Evolutionary conservation across 1,140 invertebrate genomes (phyloP), one percentile per base, ranked within the genome.

Genomic region (Antheraea mylitta): DNA sequence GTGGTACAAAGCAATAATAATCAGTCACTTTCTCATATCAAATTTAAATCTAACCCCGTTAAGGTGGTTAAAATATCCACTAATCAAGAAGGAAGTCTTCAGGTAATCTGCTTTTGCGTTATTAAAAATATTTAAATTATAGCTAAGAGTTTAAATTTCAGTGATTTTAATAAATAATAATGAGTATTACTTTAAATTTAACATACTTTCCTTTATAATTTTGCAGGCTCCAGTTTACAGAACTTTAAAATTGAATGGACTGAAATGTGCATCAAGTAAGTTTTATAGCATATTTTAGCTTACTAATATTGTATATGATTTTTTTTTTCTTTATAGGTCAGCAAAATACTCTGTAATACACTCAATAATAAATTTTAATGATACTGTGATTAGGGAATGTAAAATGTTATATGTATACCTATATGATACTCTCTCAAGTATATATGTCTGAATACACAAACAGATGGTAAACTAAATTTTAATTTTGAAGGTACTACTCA

Each of bases 261-360:
- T 89, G 70, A 92, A 91, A 80, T 84, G 79, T 84, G 78, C 77
- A 75, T 81, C 88, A 85, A 91, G 91, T 92, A 88, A 89, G 89
- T 86, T 60, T 9, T n/a, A 60, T 22, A 53, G 16, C n/a, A 19
- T 22, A 30, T 8, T 60, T 4, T 61, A 18, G 10, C 22, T 36
- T 61, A 0, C 19, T 18, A 61, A 8, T 61, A 42, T 42, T 42
- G 22, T 30, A 4, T 42, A 42, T 42, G 38, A 30, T 60, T 60
- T n/a, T 19, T 61, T 19, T 61, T 0, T 18, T 60, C n/a, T 19
- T 60, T 19, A 60, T 60, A 60, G 22, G 22, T 22, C 58, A 60
- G 11, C 11, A 42, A 42, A 3, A 42, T 30, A 30, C 22, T n/a
- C n/a, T n/a, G n/a, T n/a, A n/a, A n/a, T n/a, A n/a, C 22, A 30